Evolutionary conservation across 2,888 invertebrate species (phyloP), one percentile per base, ranked within the genome.

Genomic region (Netelia melanura): DNA sequence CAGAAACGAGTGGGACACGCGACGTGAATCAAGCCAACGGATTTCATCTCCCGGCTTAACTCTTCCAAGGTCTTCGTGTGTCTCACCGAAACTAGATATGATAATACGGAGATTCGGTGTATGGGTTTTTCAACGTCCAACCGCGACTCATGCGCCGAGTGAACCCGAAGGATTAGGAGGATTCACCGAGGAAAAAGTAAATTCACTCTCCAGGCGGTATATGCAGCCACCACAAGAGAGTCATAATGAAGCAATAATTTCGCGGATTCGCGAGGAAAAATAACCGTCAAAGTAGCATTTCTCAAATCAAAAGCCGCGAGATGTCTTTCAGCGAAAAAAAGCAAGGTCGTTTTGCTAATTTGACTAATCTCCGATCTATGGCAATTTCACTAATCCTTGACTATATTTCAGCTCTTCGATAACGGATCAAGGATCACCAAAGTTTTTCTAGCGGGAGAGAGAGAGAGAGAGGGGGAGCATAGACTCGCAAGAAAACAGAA

Each of bases 1-100:
- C 6, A 58, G 23, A 71, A 77, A 81, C 14, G 58, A 76, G 56
- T 58, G 74, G 81, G 77, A 67, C 75, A 74, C 81, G 71, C 70
- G 52, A 52, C 52, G 81, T 81, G 76, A 83, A 85, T 86, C 80
- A 79, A 84, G 64, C 74, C 38, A 86, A 81, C 48, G 78, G 68
- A 74, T 77, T 70, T 58, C 64, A 68, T 64, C 62, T 70, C 61
- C 56, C 52, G 68, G 64, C 58, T 70, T 64, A 76, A 80, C 75
- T 62, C 30, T 52, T 65, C 75, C 85, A 87, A 87, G 84, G 83
- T 81, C 80, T 83, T 83, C 83, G 70, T 64, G 84, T 81, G 84
- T 81, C 81, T 85, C 62, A 23, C 56, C 64, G 78, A 78, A 87
- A 87, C 83, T 81, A 84, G 85, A 87, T 84, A 84, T 85, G 85